Evolutionary conservation across 2,797 vertebrate species (phyloP).

Genomic region (Schizopygopsis pylzovi): DNA sequence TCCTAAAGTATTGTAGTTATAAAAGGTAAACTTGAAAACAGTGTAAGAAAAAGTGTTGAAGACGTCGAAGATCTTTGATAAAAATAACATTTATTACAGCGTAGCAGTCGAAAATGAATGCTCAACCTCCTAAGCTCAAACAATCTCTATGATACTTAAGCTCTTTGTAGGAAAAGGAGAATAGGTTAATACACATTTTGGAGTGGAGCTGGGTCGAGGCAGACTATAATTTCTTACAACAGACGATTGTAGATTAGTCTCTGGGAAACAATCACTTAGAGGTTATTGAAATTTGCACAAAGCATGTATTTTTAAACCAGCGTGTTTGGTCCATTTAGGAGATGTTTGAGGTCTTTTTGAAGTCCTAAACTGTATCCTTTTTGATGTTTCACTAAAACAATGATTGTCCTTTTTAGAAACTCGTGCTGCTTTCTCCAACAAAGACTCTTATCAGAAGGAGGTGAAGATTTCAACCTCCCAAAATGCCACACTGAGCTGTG

Average conservation of each 20-base stretch:
- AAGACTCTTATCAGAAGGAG: slow-evolving; percentile 74
- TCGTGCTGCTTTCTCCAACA: slow-evolving; percentile 73
- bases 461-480: slow-evolving; percentile 72
- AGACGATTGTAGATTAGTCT: not conserved
- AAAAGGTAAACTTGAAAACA: not conserved
- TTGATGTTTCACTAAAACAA: not conserved
- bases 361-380: not conserved
- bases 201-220: too few relatives aligned
- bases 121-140: too few relatives aligned
- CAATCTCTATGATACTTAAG: too few relatives aligned
- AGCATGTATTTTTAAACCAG: not conserved
- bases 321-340: not conserved
- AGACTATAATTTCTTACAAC: too few relatives aligned
- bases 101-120: too few relatives aligned
- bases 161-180: too few relatives aligned
- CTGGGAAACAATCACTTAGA: not conserved
- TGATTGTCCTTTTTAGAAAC: slow-evolving; percentile 47
- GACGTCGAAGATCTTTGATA: too few relatives aligned
- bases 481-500: slow-evolving; percentile 79
- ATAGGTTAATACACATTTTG: too few relatives aligned
- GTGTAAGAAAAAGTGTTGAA: too few relatives aligned
- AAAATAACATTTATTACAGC: too few relatives aligned
- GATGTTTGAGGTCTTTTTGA: not conserved
- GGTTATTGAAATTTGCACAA: not conserved
- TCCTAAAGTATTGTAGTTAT: not conserved